Evolutionary conservation across 30 jellyfish, hydroid and myxozoan genomes (phyloP).

Genomic region (Haliclystus octoradiatus): DNA sequence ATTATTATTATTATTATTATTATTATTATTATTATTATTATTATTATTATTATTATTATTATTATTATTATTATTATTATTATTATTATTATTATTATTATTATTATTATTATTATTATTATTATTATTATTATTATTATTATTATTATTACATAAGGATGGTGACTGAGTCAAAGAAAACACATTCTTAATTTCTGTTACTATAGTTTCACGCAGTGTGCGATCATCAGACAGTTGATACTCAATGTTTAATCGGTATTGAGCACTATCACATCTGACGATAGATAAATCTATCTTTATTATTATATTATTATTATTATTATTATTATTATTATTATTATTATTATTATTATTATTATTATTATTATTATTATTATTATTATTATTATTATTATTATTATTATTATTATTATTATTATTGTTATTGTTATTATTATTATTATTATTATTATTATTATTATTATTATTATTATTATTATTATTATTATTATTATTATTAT

Average conservation of each 20-base stretch:
- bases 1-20: not conserved
- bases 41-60: not conserved
- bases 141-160: too few species aligned
- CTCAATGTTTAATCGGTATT: too few species aligned
- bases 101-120: too few species aligned
- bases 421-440: not conserved
- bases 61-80: not conserved
- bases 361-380: slow-evolving; percentile 1
- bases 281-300: too few species aligned
- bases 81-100: too few species aligned
- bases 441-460: not conserved
- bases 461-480: not conserved
- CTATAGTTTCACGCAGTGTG: too few species aligned
- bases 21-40: not conserved
- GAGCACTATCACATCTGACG: too few species aligned
- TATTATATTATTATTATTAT: slow-evolving; percentile 2
- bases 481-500: not conserved
- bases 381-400: slow-evolving; percentile 2
- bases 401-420: slow-evolving; percentile 2
- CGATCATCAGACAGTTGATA: too few species aligned
- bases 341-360: slow-evolving; percentile 2
- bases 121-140: too few species aligned
- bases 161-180: too few species aligned
- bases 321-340: slow-evolving; percentile 3
- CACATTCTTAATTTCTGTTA: too few species aligned